Conservation (phyloP, 2,797 vertebrate species). For the Cirrhinus molitorella region DNA sequence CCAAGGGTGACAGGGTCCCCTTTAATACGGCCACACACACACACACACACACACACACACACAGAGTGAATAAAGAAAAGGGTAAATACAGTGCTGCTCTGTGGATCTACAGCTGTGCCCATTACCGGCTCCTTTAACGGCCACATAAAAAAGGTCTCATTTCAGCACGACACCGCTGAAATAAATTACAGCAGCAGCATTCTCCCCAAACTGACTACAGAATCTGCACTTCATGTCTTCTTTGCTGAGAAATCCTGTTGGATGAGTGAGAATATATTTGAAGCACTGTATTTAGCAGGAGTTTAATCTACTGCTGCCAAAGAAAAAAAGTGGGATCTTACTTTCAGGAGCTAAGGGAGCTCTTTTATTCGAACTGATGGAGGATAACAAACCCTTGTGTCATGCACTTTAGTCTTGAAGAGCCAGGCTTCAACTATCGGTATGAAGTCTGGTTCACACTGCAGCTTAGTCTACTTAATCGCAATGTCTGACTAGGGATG, state of each 20-base stretch:
- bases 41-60: conserved; percentile 66
- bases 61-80: conserved; percentile 31
- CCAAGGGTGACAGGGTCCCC: conserved; percentile 61
- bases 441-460: neutral
- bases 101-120: conserved; percentile 54
- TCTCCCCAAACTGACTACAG: conserved; percentile 25
- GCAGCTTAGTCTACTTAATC: neutral
- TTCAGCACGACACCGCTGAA: conserved; percentile 62
- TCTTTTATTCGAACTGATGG: neutral
- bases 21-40: conserved; percentile 74
- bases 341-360: neutral
- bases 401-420: conserved; percentile 6
- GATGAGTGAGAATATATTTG: conserved; percentile 10
- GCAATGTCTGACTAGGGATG: neutral
- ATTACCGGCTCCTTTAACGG: conserved; percentile 67
- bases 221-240: conserved; percentile 9
- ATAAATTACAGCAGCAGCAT: conserved; percentile 69
- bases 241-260: neutral
- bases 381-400: neutral
- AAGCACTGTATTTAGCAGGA: conserved; percentile 13
- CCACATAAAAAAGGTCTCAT: conserved; percentile 75
- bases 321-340: neutral
- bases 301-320: conserved; percentile 9
- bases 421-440: neutral
- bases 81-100: conserved; percentile 34